These are phyloP conservation scores for Erannis defoliaria DNA, from an alignment of 2,888 invertebrate genomes.

Conservation along the genomic window DNA sequence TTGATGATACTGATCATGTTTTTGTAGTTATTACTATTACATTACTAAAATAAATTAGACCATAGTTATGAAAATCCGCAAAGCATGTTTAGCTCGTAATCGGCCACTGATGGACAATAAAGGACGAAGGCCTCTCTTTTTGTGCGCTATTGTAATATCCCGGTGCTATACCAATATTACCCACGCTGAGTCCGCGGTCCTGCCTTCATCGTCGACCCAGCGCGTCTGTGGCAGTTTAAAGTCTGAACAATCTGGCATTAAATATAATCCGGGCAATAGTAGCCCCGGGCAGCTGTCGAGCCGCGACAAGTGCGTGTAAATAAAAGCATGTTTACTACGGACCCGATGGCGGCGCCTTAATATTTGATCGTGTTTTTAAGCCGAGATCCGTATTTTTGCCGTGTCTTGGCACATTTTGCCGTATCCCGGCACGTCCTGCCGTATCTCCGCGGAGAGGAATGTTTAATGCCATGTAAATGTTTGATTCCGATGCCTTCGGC, in stretches of 20 bases:
- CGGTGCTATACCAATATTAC: too few species aligned
- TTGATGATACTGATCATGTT: too few species aligned
- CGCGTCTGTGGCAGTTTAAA: too few species aligned
- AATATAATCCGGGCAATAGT: background rate
- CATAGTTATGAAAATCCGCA: too few species aligned
- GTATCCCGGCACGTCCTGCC: slow-evolving; percentile 1
- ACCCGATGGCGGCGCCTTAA: slow-evolving; percentile 43
- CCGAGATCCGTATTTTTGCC: slow-evolving; percentile 21
- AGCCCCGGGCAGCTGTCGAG: slow-evolving; percentile 11
- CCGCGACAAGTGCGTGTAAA: slow-evolving; percentile 17
- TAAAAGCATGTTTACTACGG: slow-evolving; percentile 29
- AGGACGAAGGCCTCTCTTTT: too few species aligned
- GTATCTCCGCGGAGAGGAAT: slow-evolving; percentile 22
- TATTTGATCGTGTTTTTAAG: slow-evolving; percentile 53
- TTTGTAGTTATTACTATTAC: too few species aligned
- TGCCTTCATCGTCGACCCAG: too few species aligned
- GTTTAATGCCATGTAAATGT: slow-evolving; percentile 34
- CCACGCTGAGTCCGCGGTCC: too few species aligned
- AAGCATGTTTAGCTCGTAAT: too few species aligned
- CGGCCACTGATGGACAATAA: too few species aligned
- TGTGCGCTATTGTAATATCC: too few species aligned
- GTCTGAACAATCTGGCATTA: slow-evolving; percentile 1
- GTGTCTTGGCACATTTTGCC: slow-evolving; percentile 9
- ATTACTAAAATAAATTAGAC: too few species aligned
- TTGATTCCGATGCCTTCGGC: slow-evolving; percentile 23